Evolutionary conservation across 2,797 vertebrate genomes (phyloP), one percentile per base, ranked within the genome.

Genomic region (Nothura maculosa): DNA sequence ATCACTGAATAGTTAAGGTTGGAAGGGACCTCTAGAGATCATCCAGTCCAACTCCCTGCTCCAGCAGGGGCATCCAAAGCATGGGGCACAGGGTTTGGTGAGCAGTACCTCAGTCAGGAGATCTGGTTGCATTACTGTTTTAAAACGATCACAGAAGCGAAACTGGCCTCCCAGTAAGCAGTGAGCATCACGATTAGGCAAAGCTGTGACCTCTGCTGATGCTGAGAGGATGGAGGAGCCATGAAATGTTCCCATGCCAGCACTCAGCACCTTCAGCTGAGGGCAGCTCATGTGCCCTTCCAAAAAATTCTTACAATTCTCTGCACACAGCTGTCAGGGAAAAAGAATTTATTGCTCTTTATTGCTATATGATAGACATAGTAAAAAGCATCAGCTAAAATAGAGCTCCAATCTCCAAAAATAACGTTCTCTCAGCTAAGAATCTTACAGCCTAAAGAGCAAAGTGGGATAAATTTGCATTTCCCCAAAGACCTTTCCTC

Each of bases 161-260:
- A 82, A 12, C 19, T 38, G 84, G 27, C 4, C 24, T n/a, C 30
- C 17, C 58, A 58, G 20, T 0, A 3, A 32, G 36, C 0, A 0
- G 63, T 24, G 8, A 0, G 0, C 6, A 28, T 14, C 52, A n/a
- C 32, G 32, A 18, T 22, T 32, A 36, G 47, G 34, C 34, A 34
- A 48, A 66, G 27, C 10, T 40, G 38, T 55, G 36, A 52, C 32
- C 27, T 50, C 55, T 9, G 2, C 7, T 27, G 6, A 2, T 22
- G 18, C 30, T 27, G 40, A 1, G 0, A 0, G 54, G n/a, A 12
- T 2, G 14, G 48, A 81, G 58, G 16, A 0, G 3, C 6, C 55
- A 34, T 61, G 54, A 17, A 30, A 25, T 0, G 3, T 18, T n/a
- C 8, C 22, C 50, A 57, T 62, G 32, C 47, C 55, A 40, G 30